Conservation (phyloP, 2,888 invertebrate genomes). For the Ectemnius lituratus region DNA sequence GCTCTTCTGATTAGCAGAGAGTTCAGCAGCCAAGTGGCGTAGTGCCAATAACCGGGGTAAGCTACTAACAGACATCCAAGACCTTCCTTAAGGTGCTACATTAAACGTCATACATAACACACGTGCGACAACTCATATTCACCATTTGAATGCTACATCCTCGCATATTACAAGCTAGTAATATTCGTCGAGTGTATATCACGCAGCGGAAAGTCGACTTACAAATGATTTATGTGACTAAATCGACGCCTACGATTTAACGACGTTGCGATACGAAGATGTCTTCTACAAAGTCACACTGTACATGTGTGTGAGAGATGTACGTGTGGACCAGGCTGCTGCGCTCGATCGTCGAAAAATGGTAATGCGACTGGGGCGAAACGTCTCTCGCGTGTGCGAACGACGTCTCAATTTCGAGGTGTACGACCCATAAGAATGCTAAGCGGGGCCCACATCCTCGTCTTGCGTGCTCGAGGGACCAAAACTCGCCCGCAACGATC, state of each 20-base stretch:
- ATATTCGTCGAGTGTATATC: constrained; percentile 11
- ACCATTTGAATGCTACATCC: not conserved
- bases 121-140: constrained; percentile 11
- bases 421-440: constrained; percentile 38
- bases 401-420: constrained; percentile 46
- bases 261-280: constrained; percentile 16
- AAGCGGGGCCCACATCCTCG: constrained; percentile 14
- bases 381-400: constrained; percentile 13
- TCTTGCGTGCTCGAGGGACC: too few species aligned
- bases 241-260: constrained; percentile 24
- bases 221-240: constrained; percentile 30
- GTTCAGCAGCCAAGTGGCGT: too few species aligned
- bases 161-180: constrained; percentile 22
- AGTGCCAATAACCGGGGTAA: too few species aligned
- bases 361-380: constrained; percentile 46
- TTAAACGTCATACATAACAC: not conserved
- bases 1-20: too few species aligned
- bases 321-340: constrained; percentile 13
- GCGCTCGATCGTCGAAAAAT: constrained; percentile 55
- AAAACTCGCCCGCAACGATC: too few species aligned
- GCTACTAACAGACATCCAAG: too few species aligned
- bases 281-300: not conserved
- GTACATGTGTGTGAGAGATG: not conserved
- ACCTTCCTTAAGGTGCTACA: not conserved
- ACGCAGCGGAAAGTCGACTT: constrained; percentile 15